Percentiles rank a stretch among this genome's conserved stretches.
Conservation (phyloP, 2,113 vertebrate genomes). For the Rhinolophus sinicus region DNA sequence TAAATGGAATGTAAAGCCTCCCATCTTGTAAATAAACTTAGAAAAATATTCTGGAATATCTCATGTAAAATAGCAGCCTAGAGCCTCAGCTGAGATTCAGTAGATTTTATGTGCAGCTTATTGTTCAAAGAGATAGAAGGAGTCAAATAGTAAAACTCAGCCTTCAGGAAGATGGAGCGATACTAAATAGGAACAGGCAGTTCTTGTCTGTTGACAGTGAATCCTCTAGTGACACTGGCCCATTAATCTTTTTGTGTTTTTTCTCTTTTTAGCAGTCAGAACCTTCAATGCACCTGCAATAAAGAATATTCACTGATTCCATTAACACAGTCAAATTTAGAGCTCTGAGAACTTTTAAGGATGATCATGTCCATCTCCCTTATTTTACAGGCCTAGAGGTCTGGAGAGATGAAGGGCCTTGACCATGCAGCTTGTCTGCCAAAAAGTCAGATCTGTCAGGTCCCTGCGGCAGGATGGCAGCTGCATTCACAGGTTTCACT, state of each 20-base stretch:
- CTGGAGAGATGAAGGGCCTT: not conserved
- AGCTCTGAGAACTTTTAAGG: not conserved
- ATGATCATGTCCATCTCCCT: not conserved
- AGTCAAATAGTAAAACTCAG: constrained; percentile 60
- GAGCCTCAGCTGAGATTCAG: not conserved
- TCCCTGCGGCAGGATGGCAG: not conserved
- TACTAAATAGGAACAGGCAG: constrained; percentile 24
- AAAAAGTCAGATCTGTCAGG: not conserved
- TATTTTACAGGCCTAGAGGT: not conserved
- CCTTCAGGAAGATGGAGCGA: constrained; percentile 54
- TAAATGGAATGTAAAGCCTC: constrained; percentile 31
- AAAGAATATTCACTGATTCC: not conserved
- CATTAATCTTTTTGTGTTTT: constrained; percentile 3
- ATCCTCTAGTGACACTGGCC: not conserved
- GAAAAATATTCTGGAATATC: constrained; percentile 55
- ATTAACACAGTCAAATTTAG: not conserved
- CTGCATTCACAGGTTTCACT: not conserved
- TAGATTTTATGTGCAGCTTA: constrained; percentile 38
- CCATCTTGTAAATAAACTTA: constrained; percentile 62
- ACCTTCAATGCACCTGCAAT: not conserved
- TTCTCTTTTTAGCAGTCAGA: constrained; percentile 4
- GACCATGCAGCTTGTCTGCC: not conserved
- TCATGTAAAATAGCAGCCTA: constrained; percentile 36
- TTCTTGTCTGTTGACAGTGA: not conserved
- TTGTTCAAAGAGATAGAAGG: constrained; percentile 23